These are phyloP conservation scores for Dryococelus australis DNA, from an alignment of 2,888 invertebrate species.

Conservation along the genomic window DNA sequence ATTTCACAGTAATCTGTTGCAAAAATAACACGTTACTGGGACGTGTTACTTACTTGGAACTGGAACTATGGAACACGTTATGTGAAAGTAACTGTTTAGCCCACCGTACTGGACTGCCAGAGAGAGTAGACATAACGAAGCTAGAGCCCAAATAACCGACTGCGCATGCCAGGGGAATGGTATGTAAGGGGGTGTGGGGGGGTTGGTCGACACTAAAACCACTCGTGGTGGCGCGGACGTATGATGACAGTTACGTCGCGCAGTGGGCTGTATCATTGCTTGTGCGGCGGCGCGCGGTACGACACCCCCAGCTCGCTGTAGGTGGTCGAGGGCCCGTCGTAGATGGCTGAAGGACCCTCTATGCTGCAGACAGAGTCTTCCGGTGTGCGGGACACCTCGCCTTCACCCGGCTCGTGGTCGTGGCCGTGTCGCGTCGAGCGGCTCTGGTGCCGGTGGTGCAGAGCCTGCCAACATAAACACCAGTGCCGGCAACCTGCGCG, in stretches of 20 bases:
- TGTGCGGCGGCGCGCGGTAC: slow-evolving; percentile 39
- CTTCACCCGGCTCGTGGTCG: slow-evolving; percentile 71
- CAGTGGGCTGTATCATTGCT: slow-evolving; percentile 42
- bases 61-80: no score
- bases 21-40: no score
- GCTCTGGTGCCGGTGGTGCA: slow-evolving; percentile 72
- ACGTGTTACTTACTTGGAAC: no score
- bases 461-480: slow-evolving; percentile 64
- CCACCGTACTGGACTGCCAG: no score
- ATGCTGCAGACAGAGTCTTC: slow-evolving; percentile 91
- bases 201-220: slow-evolving; percentile 34
- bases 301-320: slow-evolving; percentile 48
- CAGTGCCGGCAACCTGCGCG: slow-evolving; percentile 35
- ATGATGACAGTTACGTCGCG: slow-evolving; percentile 39
- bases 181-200: neutral
- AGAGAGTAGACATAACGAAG: no score
- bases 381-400: slow-evolving; percentile 84
- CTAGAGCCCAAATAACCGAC: no score
- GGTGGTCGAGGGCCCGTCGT: slow-evolving; percentile 56
- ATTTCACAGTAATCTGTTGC: no score
- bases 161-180: neutral
- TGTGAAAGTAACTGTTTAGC: no score
- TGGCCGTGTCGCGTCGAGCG: slow-evolving; percentile 55
- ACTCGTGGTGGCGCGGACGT: slow-evolving; percentile 41
- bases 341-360: slow-evolving; percentile 71